Evolutionary conservation across 2,113 vertebrate species (phyloP).

Genomic region (Delphinapterus leucas): DNA sequence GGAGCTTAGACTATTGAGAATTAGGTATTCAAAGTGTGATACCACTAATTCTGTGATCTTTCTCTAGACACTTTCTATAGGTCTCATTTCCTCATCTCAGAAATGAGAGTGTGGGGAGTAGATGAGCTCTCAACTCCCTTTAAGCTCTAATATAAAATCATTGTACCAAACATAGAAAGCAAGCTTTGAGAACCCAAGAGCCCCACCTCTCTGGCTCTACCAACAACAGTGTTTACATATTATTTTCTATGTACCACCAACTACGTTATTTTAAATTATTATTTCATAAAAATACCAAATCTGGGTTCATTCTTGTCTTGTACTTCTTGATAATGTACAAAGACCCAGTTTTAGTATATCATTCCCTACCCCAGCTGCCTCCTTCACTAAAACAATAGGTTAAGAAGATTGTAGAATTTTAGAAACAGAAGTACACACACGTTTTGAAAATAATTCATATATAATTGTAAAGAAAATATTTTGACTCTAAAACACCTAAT

Average conservation of each 20-base stretch:
- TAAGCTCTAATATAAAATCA: neutral
- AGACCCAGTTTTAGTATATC: neutral
- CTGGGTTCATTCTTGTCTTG: neutral
- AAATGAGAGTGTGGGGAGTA: neutral
- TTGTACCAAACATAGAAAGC: neutral
- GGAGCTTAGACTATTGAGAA: neutral
- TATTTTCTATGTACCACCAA: neutral
- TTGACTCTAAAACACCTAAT: constrained; percentile 1
- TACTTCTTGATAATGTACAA: neutral
- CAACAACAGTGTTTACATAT: neutral
- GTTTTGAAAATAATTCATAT: constrained; percentile 28
- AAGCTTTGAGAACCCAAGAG: neutral
- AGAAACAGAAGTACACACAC: neutral
- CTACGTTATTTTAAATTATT: neutral
- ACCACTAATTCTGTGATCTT: neutral
- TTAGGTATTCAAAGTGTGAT: neutral
- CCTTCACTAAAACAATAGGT: neutral
- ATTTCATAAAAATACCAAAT: constrained; percentile 1
- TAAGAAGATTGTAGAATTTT: neutral
- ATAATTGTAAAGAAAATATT: neutral
- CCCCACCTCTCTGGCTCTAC: neutral
- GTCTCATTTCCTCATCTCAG: neutral
- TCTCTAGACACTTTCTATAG: neutral
- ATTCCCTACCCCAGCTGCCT: neutral
- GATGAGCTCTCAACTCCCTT: neutral